Percentiles rank a stretch among this genome's conserved stretches.
These are phyloP conservation scores for Onychorhynchus coronatus DNA, from an alignment of 2,113 vertebrate genomes.

Conservation along the genomic window DNA sequence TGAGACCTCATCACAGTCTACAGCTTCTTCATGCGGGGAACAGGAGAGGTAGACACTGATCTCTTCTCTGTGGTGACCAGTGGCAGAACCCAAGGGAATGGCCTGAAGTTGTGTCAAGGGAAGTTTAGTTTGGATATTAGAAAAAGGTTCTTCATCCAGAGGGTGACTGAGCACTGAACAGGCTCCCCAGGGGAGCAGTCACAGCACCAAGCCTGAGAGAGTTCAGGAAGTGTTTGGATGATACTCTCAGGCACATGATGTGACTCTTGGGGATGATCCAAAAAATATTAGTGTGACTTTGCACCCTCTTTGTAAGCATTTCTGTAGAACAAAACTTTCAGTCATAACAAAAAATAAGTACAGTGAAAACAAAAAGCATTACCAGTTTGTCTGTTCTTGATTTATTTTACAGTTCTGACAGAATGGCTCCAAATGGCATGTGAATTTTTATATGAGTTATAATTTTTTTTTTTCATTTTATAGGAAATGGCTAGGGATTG, in stretches of 20 bases:
- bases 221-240: not conserved
- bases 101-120: not conserved
- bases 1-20: not conserved
- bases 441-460: not conserved
- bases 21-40: not conserved
- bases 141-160: not conserved
- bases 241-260: not conserved
- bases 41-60: not conserved
- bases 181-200: not conserved
- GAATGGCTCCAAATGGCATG: not conserved
- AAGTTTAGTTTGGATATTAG: not conserved
- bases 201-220: not conserved
- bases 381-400: not conserved
- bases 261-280: not conserved
- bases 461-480: not conserved
- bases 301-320: not conserved
- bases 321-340: not conserved
- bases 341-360: not conserved
- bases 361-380: not conserved
- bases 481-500: not conserved
- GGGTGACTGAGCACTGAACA: not conserved
- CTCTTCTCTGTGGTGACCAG: not conserved
- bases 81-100: not conserved
- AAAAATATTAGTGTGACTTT: not conserved
- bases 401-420: not conserved